Conservation (phyloP, 2,113 vertebrate genomes). For the Lophura nycthemera region DNA sequence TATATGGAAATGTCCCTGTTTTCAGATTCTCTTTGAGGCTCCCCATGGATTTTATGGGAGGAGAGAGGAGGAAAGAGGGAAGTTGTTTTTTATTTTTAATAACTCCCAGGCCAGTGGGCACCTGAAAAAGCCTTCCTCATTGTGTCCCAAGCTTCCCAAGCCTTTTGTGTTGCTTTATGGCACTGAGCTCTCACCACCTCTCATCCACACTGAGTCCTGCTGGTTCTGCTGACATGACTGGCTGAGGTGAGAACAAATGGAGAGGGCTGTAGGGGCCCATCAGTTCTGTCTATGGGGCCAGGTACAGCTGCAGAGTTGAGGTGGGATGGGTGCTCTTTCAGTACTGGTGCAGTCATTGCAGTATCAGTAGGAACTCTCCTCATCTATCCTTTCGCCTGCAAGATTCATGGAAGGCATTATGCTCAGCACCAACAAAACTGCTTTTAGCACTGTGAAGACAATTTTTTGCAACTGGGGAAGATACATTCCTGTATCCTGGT, state of each 20-base stretch:
- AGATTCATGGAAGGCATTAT: not conserved
- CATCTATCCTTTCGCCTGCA: not conserved
- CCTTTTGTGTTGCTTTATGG: not conserved
- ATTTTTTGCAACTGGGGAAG: not conserved
- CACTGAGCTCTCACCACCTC: not conserved
- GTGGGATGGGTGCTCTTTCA: not conserved
- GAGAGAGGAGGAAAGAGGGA: not conserved
- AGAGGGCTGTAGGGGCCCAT: not conserved
- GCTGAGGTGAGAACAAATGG: not conserved
- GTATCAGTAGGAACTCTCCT: not conserved
- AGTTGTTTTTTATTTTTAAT: constrained; percentile 5
- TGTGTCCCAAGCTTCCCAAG: not conserved
- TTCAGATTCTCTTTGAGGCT: constrained; percentile 15
- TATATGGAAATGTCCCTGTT: constrained; percentile 6
- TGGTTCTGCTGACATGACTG: not conserved
- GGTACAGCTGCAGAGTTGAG: not conserved
- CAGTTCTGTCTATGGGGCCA: not conserved
- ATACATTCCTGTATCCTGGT: not conserved
- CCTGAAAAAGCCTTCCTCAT: not conserved
- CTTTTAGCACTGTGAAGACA: not conserved
- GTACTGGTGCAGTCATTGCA: no score
- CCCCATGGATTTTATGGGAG: constrained; percentile 19
- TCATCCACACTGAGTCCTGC: not conserved
- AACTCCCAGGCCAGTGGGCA: not conserved
- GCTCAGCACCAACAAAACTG: not conserved